Percentiles rank a stretch among this genome's conserved stretches.
phyloP scores from a whole-genome alignment of 2,888 invertebrate genomes.

The Pheosia tremula region DNA sequence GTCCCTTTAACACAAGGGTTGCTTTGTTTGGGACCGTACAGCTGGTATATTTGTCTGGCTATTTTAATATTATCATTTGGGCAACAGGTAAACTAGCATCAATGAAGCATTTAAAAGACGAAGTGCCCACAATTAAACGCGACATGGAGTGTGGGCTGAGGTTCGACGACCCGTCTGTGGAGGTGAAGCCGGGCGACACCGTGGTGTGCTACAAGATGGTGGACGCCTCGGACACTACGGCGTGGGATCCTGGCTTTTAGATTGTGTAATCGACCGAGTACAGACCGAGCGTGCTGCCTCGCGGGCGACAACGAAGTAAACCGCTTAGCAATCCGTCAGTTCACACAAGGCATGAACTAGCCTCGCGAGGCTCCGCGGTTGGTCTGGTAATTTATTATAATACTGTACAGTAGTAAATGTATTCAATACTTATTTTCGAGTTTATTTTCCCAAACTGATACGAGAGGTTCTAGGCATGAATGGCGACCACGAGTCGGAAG shows the following conservation, averaged over 20 bases:
- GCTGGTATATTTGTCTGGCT: too few relatives aligned
- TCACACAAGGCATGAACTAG: too few relatives aligned
- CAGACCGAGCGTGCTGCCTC: too few relatives aligned
- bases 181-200: constrained; percentile 90
- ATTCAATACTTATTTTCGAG: constrained; percentile 19
- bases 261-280: too few relatives aligned
- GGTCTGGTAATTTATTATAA: background rate
- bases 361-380: too few relatives aligned
- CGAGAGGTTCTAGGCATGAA: too few relatives aligned
- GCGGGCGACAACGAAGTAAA: too few relatives aligned
- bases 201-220: constrained; percentile 90
- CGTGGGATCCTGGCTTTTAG: constrained; percentile 96
- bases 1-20: too few relatives aligned
- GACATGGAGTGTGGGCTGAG: constrained; percentile 96
- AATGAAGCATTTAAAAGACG: constrained; percentile 95
- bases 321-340: too few relatives aligned
- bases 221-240: constrained; percentile 86
- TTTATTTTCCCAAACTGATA: constrained; percentile 3
- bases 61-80: background rate
- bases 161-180: constrained; percentile 86
- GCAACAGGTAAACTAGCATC: constrained; percentile 88
- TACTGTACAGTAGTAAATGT: constrained; percentile 14
- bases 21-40: too few relatives aligned
- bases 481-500: too few relatives aligned
- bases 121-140: constrained; percentile 92